Evolutionary conservation across 2,113 vertebrate genomes (phyloP), one percentile per base, ranked within the genome.

Genomic region (Phoxinus phoxinus): DNA sequence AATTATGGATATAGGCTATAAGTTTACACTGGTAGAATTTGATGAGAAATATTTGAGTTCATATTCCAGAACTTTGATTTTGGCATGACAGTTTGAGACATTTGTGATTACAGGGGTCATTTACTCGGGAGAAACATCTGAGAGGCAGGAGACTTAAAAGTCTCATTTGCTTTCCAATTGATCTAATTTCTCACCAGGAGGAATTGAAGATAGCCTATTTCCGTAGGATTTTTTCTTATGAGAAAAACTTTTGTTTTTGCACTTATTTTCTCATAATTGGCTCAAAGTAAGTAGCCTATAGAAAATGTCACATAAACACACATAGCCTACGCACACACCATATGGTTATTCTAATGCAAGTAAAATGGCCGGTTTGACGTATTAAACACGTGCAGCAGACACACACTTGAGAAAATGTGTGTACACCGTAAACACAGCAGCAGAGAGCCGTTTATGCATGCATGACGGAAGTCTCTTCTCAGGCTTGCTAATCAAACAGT

Each of bases 401-500:
- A 74, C 82, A 61, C 51, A 73, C 51, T 51, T 48, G 17, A 44
- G 53, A 74, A 37, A 79, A 83, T 44, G 32, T 27, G 15, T 77
- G 59, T 37, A 11, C 63, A 83, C 46, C 19, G 79, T 90, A 85
- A 85, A 88, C 83, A 88, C n/a, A 41, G 30, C 25, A 79, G 78
- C 63, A 56, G 65, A 65, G 79, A 86, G 61, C 32, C 35, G 35
- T 82, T 90, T 86, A 89, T 75, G 86, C 87, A 82, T 88, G 89
- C 87, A 82, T 88, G 89, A 86, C 78, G 84, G 84, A 79, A 84
- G 30, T 78, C 74, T 78, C 82, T 84, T 71, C 81, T 90, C 74
- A 82, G 61, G 83, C 69, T 46, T 83, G 89, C 72, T 88, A 88
- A 87, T 90, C 86, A 91, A 89, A 86, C 89, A 87, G 81, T 32